Evolutionary conservation across 2,888 invertebrate species (phyloP), one percentile per base, ranked within the genome.

Genomic region (Fabriciana adippe): DNA sequence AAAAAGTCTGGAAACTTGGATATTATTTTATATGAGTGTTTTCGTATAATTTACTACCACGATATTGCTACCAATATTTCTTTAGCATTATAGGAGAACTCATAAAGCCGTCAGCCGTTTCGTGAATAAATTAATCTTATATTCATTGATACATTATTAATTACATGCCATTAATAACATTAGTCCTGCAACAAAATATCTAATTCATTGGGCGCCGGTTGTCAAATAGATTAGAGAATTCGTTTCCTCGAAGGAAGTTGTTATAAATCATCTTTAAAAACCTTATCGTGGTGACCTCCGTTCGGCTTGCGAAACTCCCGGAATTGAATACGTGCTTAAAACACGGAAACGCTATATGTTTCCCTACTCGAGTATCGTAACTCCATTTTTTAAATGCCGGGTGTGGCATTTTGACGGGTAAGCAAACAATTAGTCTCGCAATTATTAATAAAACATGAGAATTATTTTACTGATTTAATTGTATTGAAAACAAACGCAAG

Each of bases 231-330:
- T 68, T 67, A 71, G 64, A 62, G 68, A 69, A 63, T 51, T 71
- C 72, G 75, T 80, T 84, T 86, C 85, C 83, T 84, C 80, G 76
- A 78, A 86, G 89, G 89, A 90, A 89, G 87, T 86, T 59, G 73
- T 82, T 82, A 83, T 85, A 81, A 87, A 87, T 87, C 87, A 87
- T 90, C 86, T 85, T 82, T 79, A 79, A 79, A 82, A 80, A 79
- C 78, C 78, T 83, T 84, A 85, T 81, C 81, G 74, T 68, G 68
- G 74, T 70, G 81, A 78, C 81, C 83, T 83, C 80, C 81, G 82
- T 84, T 83, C 79, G 76, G 80, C 75, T 80, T 78, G 85, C 84
- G 78, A 86, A 88, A 89, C 87, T 81, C 85, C 85, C 89, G 87
- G 86, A 88, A 83, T 85, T 77, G 77, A 78, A 76, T 73, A 79